Percentiles rank a stretch among this genome's conserved stretches.
These are phyloP conservation scores for Oreochromis grahami DNA, from an alignment of 2,797 vertebrate genomes.

Conservation along the genomic window DNA sequence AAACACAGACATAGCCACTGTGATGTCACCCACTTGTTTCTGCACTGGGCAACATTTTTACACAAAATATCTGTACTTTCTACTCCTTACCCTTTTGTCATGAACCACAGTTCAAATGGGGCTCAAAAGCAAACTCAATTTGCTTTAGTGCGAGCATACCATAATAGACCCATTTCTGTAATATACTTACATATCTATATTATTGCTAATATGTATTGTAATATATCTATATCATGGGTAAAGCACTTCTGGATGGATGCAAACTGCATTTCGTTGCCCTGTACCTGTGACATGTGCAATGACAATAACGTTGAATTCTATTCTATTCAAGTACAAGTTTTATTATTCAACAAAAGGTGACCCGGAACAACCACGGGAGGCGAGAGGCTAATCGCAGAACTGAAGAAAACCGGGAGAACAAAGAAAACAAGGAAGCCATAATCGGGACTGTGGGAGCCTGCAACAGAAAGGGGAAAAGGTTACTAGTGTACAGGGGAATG, in stretches of 20 bases:
- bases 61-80: neutral
- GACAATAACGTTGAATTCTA: no score
- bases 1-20: neutral
- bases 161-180: no score
- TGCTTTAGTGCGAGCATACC: accelerated
- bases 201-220: no score
- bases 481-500: neutral
- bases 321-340: neutral
- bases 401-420: neutral
- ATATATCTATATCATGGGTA: no score
- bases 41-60: neutral
- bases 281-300: no score
- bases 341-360: neutral
- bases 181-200: no score
- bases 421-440: neutral
- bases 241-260: no score
- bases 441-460: neutral
- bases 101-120: neutral
- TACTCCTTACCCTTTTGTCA: neutral
- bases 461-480: neutral
- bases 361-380: accelerated
- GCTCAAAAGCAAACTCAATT: neutral
- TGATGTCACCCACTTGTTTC: neutral
- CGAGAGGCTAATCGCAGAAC: neutral
- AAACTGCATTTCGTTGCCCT: no score